These are phyloP conservation scores for Marmota monax DNA, from an alignment of 2,113 vertebrate species.

Conservation along the genomic window DNA sequence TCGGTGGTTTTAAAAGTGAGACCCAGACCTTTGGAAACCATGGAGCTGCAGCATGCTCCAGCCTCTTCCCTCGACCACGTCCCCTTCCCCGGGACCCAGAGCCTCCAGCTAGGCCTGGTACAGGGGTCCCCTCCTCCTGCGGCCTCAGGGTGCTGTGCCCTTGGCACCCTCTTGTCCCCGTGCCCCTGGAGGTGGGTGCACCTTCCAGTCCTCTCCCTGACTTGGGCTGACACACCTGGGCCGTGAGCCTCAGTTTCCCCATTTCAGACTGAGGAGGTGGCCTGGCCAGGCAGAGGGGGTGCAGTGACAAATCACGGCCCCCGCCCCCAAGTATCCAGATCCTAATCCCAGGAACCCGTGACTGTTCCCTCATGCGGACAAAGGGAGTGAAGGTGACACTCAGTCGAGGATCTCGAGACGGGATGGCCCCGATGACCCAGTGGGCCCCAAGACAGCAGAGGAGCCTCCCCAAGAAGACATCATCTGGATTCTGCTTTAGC, in stretches of 20 bases:
- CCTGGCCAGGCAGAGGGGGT: not conserved
- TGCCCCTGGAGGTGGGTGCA: not conserved
- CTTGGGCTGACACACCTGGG: not conserved
- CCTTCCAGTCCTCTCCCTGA: not conserved
- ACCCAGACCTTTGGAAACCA: not conserved
- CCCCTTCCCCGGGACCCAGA: not conserved
- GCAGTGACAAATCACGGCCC: not conserved
- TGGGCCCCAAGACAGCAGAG: not conserved
- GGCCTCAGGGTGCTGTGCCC: not conserved
- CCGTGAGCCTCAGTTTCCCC: not conserved
- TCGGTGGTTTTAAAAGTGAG: not conserved
- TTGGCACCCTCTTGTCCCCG: not conserved
- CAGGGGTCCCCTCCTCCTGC: not conserved
- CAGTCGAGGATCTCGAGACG: not conserved
- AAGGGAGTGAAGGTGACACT: not conserved
- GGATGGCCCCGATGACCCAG: rapidly evolving
- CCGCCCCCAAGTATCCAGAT: not conserved
- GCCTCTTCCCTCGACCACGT: too few species aligned
- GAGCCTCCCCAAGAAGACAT: not conserved
- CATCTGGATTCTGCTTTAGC: not conserved
- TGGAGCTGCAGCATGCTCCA: not conserved
- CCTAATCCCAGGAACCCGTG: not conserved
- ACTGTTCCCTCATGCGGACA: not conserved
- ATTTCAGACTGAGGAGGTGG: not conserved
- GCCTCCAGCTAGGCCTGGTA: not conserved